Base-by-base conservation (phyloP, 2,113 vertebrate genomes). In the Rhinopomastus cyanomelas region DNA sequence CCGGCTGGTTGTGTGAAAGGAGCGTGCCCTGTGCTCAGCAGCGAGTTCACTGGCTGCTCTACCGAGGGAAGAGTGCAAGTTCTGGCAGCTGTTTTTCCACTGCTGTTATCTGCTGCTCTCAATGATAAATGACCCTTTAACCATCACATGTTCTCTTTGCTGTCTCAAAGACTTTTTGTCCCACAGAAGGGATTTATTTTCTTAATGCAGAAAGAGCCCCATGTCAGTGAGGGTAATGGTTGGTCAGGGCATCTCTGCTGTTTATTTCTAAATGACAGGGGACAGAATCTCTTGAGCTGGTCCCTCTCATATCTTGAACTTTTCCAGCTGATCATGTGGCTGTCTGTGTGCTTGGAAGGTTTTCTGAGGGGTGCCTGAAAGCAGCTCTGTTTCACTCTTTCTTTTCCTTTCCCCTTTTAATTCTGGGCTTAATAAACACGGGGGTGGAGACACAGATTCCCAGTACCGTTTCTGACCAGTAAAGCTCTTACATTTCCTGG, bases 401-500 rank as follows among this genome's bases (percentile, higher is more conserved):
- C 14, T 44, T 60, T 51, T 53, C 69, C 37, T 46, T 34, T 52
- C 26, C 32, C 9, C 32, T 32, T 72, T 73, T 78, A 69, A 77
- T 83, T 87, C 52, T 77, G 83, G 26, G 37, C 18, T 34, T 65
- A 81, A 87, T 87, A 81, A 92, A 83, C 19, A 3, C 6, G 21
- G 42, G 62, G 88, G 75, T 77, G 89, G 76, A 44, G 53, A 51
- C 39, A 34, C 53, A 85, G 91, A 85, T 91, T 82, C 77, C 76
- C 66, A 53, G 19, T 77, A 62, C 72, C 3, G 6, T 51, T 88
- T 78, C 75, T 87, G n/a, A 81, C 75, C 55, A 59, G 72, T 84
- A 95, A 87, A 89, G 73, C 88, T 89, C 75, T 84, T 92, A 12
- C 19, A 21, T 76, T 90, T 94, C 59, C 92, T 88, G 71, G 36